These are phyloP conservation scores for Setophaga coronata DNA, from an alignment of 2,113 vertebrate genomes.

Conservation along the genomic window DNA sequence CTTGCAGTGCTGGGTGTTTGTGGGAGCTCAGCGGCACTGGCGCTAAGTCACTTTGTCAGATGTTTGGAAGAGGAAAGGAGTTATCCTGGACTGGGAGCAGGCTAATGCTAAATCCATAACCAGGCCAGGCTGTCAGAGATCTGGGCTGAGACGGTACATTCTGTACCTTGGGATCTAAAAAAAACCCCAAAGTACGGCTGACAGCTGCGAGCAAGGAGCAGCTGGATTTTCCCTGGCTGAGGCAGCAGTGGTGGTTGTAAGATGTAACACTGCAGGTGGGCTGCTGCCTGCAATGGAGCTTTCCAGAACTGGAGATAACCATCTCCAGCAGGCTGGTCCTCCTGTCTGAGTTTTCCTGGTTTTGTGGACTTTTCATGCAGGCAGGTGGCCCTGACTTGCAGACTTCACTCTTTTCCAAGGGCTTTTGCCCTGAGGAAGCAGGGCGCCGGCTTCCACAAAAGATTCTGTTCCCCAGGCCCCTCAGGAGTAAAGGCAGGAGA, in stretches of 20 bases:
- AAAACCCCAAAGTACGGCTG: background rate
- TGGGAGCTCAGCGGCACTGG: background rate
- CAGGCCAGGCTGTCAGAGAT: background rate
- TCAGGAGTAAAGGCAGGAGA: background rate
- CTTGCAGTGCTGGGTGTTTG: background rate
- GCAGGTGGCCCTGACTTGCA: background rate
- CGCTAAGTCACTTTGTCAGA: constrained; percentile 16
- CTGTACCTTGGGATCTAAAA: constrained; percentile 30
- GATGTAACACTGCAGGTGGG: background rate
- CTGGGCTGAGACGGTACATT: background rate
- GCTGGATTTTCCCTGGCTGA: constrained; percentile 14
- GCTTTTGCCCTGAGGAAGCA: background rate
- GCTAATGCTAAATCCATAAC: background rate
- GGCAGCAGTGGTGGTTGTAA: background rate
- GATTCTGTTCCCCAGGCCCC: background rate
- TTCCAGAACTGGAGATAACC: background rate
- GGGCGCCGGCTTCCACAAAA: background rate
- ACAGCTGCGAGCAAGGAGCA: background rate
- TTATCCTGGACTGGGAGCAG: background rate
- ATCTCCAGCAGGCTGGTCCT: background rate
- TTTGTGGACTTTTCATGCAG: background rate
- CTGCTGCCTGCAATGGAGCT: background rate
- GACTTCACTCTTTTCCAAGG: background rate
- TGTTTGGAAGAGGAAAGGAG: constrained; percentile 5
- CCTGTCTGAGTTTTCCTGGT: background rate